Evolutionary conservation across 2,113 vertebrate species (phyloP).

Genomic region (Poecile atricapillus): DNA sequence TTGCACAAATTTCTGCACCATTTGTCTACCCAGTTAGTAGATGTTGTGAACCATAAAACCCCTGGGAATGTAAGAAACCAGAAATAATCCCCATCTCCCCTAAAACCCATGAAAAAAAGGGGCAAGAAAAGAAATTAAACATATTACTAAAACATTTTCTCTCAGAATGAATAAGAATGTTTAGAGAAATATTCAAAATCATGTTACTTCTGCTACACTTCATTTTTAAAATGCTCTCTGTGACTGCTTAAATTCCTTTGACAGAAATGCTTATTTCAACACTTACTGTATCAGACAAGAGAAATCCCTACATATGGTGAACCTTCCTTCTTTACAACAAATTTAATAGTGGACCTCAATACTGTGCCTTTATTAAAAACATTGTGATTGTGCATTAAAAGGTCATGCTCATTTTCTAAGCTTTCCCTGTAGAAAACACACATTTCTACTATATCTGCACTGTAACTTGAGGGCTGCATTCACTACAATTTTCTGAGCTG

Average conservation of each 20-base stretch:
- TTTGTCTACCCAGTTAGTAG: background rate
- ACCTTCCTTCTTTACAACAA: background rate
- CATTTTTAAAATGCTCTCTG: background rate
- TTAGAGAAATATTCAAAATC: conserved; percentile 19
- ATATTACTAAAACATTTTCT: background rate
- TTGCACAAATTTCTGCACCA: background rate
- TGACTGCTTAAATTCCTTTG: background rate
- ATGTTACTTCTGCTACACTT: background rate
- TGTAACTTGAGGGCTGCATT: background rate
- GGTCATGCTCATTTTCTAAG: conserved; percentile 28
- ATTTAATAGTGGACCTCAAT: background rate
- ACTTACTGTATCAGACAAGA: background rate
- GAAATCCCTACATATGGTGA: background rate
- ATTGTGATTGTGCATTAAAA: background rate
- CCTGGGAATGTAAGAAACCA: background rate
- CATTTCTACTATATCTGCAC: background rate
- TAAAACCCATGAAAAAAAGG: background rate
- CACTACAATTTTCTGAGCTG: background rate
- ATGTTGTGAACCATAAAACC: background rate
- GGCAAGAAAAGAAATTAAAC: background rate
- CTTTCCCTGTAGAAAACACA: background rate
- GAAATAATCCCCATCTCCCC: background rate
- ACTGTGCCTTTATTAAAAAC: background rate
- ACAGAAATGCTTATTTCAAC: conserved; percentile 15
- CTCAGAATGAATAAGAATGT: background rate